A percentile compares a stretch with the other conserved stretches of the same genome.
phyloP scores from a whole-genome alignment of 1,140 invertebrate species.

The Colletes gigas region DNA sequence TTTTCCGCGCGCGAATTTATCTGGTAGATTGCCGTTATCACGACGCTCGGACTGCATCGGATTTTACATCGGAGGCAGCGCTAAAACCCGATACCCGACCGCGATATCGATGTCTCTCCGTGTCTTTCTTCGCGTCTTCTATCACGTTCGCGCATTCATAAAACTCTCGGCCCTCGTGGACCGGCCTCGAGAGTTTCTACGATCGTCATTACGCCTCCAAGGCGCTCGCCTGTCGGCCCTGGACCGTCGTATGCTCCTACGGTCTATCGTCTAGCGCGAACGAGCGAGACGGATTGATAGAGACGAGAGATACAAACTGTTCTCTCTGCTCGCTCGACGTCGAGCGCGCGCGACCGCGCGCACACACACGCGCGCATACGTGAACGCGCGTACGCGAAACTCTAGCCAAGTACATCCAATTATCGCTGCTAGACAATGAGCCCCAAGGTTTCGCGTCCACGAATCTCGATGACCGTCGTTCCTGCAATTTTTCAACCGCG shows the following conservation, averaged over 20 bases:
- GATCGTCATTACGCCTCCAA: constrained; percentile 72
- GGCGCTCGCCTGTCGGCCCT: constrained; percentile 70
- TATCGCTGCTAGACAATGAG: constrained; percentile 60
- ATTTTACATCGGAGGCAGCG: not conserved
- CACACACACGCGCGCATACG: not conserved
- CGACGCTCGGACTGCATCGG: not conserved
- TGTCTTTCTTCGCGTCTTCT: constrained; percentile 34
- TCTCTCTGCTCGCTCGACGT: constrained; percentile 22
- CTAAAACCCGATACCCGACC: constrained; percentile 30
- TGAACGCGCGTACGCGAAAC: constrained; percentile 21
- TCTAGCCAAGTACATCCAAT: constrained; percentile 54
- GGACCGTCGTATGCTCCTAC: constrained; percentile 53
- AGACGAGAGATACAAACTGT: constrained; percentile 51
- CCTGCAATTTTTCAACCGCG: constrained; percentile 17
- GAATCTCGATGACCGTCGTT: constrained; percentile 54
- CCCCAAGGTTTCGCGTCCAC: constrained; percentile 54
- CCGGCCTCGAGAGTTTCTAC: constrained; percentile 70
- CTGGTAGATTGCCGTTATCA: not conserved
- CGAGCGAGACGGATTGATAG: constrained; percentile 40
- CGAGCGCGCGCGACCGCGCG: too few relatives aligned
- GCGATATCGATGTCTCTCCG: constrained; percentile 25
- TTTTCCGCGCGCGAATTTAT: not conserved
- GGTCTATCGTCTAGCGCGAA: constrained; percentile 44
- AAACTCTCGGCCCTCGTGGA: constrained; percentile 54
- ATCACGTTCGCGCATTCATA: constrained; percentile 56